Percentiles rank a stretch among this genome's conserved stretches.
These are phyloP conservation scores for Drosophila ustulata DNA, from an alignment of 2,888 invertebrate genomes.

Conservation along the genomic window DNA sequence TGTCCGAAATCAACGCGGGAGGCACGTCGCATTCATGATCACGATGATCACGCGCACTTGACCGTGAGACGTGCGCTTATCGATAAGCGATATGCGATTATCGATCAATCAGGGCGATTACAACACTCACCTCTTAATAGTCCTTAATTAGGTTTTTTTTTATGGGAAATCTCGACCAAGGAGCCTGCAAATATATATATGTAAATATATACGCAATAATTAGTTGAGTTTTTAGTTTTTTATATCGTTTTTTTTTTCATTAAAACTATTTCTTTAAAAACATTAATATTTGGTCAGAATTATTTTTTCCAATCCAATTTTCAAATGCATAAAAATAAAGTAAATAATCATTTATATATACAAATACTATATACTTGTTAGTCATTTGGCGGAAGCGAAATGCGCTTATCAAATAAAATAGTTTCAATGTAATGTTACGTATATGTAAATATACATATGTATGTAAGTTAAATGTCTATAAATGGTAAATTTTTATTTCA, in stretches of 20 bases:
- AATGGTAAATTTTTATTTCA: too few species aligned
- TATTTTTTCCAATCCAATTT: too few species aligned
- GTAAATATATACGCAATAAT: constrained; percentile 3
- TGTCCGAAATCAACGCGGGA: constrained; percentile 12
- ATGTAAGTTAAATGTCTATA: too few species aligned
- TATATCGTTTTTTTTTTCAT: too few species aligned
- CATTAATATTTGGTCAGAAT: too few species aligned
- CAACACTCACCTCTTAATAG: constrained; percentile 71
- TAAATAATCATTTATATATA: not conserved
- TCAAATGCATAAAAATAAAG: too few species aligned
- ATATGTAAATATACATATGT: too few species aligned
- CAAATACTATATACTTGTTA: constrained; percentile 2
- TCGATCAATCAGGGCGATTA: not conserved
- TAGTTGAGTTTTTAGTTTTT: not conserved
- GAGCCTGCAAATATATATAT: constrained; percentile 50
- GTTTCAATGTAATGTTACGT: not conserved
- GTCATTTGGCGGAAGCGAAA: not conserved
- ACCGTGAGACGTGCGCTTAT: constrained; percentile 2
- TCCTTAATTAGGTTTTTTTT: constrained; percentile 67
- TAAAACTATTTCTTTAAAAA: too few species aligned
- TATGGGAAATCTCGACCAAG: constrained; percentile 48
- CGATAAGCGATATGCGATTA: not conserved
- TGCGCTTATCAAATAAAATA: not conserved
- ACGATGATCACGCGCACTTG: constrained; percentile 7
- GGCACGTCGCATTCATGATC: not conserved